Evolutionary conservation across 2,113 vertebrate species (phyloP), one percentile per base, ranked within the genome.

Genomic region (Bubalus kerabau): DNA sequence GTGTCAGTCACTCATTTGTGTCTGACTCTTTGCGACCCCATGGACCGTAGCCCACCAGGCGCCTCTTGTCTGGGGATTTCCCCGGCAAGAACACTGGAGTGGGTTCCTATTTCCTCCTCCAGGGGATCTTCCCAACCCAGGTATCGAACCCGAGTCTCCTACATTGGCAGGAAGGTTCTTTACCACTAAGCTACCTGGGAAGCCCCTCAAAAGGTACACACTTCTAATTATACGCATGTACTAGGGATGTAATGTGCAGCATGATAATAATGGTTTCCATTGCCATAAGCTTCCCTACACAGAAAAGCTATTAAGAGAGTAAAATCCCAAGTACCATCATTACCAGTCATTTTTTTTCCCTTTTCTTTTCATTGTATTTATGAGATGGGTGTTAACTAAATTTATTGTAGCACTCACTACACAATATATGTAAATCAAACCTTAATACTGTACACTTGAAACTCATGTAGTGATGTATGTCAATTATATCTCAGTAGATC

Each of bases 101-200:
- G 36, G 36, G 67, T 74, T 74, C 5, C 19, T 74, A 74, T 74
- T 74, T 74, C 36, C n/a, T 23, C 5, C 36, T 40, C n/a, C 67
- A 74, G 67, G 36, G n/a, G n/a, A 74, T 74, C 67, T 40, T 74
- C 67, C 10, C 67, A 74, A 74, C 19, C 36, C 36, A 40, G 67
- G 36, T 24, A 74, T 40, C 0, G 0, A 74, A 40, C n/a, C 5
- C 2, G 0, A 74, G 36, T 74, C 67, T 24, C 21, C n/a, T 74
- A 36, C 67, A 74, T 6, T 74, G n/a, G 36, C 21, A 40, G 67
- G 36, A 21, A 40, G 67, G 36, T 74, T 74, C 11, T 40, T 40
- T 74, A 40, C 21, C 67, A 74, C 67, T 74, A 36, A 74, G 67
- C 67, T 40, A 40, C 21, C 36, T 74, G 67, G 36, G 67, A 74